Percentiles rank a stretch among this genome's conserved stretches.
Evolutionary conservation across 2,888 invertebrate species (phyloP).

Genomic region (Phrixothrix hirtus): DNA sequence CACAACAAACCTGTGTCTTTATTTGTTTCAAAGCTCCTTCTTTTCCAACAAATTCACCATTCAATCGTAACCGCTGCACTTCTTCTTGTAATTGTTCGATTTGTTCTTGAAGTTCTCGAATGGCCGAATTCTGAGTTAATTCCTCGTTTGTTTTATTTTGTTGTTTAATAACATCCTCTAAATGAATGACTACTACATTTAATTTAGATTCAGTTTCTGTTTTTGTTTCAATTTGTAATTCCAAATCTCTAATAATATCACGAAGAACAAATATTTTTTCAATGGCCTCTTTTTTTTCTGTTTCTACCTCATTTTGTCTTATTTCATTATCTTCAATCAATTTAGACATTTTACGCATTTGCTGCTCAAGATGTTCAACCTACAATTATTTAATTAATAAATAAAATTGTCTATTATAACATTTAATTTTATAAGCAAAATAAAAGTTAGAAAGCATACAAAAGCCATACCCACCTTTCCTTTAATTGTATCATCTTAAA

Average conservation of each 20-base stretch:
- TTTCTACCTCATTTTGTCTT: conserved; percentile 68
- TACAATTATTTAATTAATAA: no score
- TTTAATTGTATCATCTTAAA: no score
- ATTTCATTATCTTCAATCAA: conserved; percentile 65
- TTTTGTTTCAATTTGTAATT: conserved; percentile 73
- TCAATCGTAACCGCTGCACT: conserved; percentile 47
- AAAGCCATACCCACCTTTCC: background rate
- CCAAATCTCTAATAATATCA: conserved; percentile 78
- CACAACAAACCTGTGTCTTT: conserved; percentile 51
- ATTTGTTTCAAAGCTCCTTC: conserved; percentile 54
- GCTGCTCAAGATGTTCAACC: conserved; percentile 79
- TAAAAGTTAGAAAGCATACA: background rate
- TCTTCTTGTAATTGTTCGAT: conserved; percentile 57
- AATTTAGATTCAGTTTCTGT: conserved; percentile 65
- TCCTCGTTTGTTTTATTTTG: conserved; percentile 55
- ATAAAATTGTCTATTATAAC: background rate
- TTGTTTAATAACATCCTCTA: conserved; percentile 55
- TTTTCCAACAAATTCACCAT: conserved; percentile 51
- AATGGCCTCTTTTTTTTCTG: conserved; percentile 73
- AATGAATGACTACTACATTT: conserved; percentile 59
- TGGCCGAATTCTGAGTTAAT: conserved; percentile 58
- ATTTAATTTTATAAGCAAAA: background rate
- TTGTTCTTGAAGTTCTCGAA: conserved; percentile 54
- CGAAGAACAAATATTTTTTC: conserved; percentile 75
- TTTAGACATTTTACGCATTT: conserved; percentile 71